Conservation (phyloP, 2,797 vertebrate genomes). For the Pteropus rufus region DNA sequence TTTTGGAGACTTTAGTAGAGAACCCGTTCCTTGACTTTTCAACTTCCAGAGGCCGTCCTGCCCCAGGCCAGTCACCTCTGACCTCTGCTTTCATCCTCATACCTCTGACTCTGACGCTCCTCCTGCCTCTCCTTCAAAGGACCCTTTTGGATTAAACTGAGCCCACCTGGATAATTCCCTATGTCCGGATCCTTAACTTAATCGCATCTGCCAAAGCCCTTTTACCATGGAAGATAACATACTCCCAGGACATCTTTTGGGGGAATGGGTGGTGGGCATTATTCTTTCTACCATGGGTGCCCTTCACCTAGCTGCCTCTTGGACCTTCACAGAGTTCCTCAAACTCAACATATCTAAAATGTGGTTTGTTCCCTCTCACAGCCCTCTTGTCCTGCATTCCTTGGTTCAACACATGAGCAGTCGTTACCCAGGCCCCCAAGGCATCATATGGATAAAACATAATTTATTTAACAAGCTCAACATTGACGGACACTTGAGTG, state of each 20-base stretch:
- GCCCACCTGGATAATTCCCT: neutral
- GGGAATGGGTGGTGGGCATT: too few relatives aligned
- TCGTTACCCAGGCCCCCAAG: neutral
- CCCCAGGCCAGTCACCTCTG: neutral
- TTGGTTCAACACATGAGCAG: neutral
- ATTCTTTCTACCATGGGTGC: neutral
- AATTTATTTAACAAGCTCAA: neutral
- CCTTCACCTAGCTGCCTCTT: neutral
- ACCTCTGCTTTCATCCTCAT: neutral
- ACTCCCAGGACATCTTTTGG: neutral
- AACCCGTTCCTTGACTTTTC: neutral
- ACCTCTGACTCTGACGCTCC: neutral
- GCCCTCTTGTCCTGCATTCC: neutral
- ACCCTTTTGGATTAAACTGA: neutral
- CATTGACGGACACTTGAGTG: neutral
- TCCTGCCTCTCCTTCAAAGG: neutral
- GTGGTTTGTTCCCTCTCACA: fast-evolving
- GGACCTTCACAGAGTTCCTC: neutral
- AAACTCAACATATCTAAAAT: neutral
- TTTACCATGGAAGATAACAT: neutral
- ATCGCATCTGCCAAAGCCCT: neutral
- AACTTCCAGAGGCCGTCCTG: neutral
- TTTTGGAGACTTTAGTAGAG: neutral
- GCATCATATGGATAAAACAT: neutral
- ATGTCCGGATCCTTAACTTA: neutral